Conservation (phyloP, 2,888 invertebrate genomes). For the Leptinotarsa tumamoca region DNA sequence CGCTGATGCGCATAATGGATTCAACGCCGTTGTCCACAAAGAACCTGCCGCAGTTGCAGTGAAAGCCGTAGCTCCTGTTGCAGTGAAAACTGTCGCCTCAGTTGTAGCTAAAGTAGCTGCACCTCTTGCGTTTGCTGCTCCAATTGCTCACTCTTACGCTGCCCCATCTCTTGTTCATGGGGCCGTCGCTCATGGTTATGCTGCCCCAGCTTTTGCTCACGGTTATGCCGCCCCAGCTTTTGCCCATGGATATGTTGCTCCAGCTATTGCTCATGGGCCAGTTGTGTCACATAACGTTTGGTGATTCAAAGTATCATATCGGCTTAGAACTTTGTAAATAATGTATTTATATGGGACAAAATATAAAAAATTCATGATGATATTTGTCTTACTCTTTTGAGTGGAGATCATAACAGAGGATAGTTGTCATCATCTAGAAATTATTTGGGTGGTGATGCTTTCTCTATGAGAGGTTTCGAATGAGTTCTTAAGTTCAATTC, state of each 20-base stretch:
- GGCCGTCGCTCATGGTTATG: conserved; percentile 42
- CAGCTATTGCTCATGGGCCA: conserved; percentile 40
- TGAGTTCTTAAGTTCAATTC: too few species aligned
- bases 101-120: conserved; percentile 32
- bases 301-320: conserved; percentile 64
- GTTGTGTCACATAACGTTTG: conserved; percentile 58
- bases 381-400: too few species aligned
- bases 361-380: background rate
- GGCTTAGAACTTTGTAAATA: conserved; percentile 20
- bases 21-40: conserved; percentile 68
- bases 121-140: conserved; percentile 35
- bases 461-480: too few species aligned
- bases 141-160: conserved; percentile 36
- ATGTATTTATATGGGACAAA: background rate
- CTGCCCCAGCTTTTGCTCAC: conserved; percentile 32
- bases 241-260: conserved; percentile 30
- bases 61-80: conserved; percentile 49
- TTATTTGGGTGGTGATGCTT: too few species aligned
- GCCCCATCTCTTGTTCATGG: conserved; percentile 25
- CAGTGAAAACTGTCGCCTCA: conserved; percentile 45
- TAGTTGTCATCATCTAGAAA: too few species aligned
- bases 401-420: too few species aligned
- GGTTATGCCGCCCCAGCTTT: conserved; percentile 46
- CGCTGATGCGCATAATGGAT: conserved; percentile 65
- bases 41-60: conserved; percentile 60